Percentiles rank a stretch among this genome's conserved stretches.
Conservation (phyloP, 2,888 invertebrate genomes). For the Rapana venosa region DNA sequence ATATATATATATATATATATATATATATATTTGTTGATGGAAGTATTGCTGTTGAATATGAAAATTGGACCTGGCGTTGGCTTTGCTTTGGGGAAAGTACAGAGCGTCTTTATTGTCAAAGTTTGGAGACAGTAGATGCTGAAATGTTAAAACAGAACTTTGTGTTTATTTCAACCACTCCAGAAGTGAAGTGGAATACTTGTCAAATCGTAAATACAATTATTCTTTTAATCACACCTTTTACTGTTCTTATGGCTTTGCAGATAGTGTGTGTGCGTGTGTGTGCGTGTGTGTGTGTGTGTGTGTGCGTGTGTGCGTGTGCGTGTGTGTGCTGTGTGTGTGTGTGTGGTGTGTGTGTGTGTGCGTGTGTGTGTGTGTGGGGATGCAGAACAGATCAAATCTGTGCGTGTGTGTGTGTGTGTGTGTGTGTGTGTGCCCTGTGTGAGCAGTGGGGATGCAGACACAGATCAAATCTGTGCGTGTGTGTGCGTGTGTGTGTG, state of each 20-base stretch:
- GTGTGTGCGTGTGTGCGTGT: background rate
- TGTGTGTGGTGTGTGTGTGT: conserved; percentile 10
- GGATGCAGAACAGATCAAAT: background rate
- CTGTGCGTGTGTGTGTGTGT: conserved; percentile 7
- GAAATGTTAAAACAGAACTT: too few relatives aligned
- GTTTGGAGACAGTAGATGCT: too few relatives aligned
- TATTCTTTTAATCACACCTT: background rate
- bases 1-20: too few relatives aligned
- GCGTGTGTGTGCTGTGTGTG: background rate
- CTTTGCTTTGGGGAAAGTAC: too few relatives aligned
- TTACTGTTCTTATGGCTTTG: background rate
- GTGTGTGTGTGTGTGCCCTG: background rate
- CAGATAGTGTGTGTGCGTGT: too few relatives aligned
- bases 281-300: too few relatives aligned
- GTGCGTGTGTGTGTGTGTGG: background rate
- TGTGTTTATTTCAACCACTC: too few relatives aligned
- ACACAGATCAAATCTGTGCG: too few relatives aligned
- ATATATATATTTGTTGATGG: too few relatives aligned
- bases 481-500: background rate
- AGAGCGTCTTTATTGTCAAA: too few relatives aligned
- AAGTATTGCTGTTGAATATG: too few relatives aligned
- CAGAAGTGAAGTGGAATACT: background rate
- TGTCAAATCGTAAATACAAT: background rate
- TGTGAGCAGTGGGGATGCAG: background rate
- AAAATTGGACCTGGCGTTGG: too few relatives aligned